These are phyloP conservation scores for Drosophila meridionalis DNA, from an alignment of 2,888 invertebrate genomes.

Conservation along the genomic window DNA sequence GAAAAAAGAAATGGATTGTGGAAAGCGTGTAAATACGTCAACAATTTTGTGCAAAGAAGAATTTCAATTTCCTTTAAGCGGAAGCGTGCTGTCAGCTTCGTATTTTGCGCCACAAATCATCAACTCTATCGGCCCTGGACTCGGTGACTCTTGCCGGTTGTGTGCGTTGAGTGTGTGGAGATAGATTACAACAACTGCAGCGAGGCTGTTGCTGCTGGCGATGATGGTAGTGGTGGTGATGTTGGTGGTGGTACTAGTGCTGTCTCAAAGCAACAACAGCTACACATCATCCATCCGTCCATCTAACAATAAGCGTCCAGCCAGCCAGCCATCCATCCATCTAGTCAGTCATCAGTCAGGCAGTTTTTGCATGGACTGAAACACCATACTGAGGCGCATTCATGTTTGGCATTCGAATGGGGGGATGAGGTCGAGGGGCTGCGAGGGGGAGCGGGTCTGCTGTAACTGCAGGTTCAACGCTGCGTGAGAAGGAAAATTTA, in stretches of 20 bases:
- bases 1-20: constrained; percentile 6
- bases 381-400: constrained; percentile 32
- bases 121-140: constrained; percentile 69
- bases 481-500: constrained; percentile 60
- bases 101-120: constrained; percentile 80
- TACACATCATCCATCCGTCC: constrained; percentile 78
- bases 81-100: constrained; percentile 73
- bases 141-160: constrained; percentile 39
- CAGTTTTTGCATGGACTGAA: constrained; percentile 54
- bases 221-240: not conserved
- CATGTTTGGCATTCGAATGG: constrained; percentile 44
- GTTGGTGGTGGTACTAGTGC: constrained; percentile 4
- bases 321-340: constrained; percentile 54
- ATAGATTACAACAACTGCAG: constrained; percentile 76
- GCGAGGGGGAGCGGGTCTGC: not conserved
- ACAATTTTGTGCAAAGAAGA: constrained; percentile 79
- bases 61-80: constrained; percentile 81
- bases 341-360: constrained; percentile 69
- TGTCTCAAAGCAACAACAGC: constrained; percentile 42
- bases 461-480: constrained; percentile 35
- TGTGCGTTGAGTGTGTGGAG: constrained; percentile 43
- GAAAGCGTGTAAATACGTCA: constrained; percentile 69
- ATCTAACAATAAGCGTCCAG: constrained; percentile 77
- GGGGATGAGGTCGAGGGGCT: not conserved
- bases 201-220: constrained; percentile 19